Conservation (phyloP, 1,140 invertebrate species). For the Psix sp. region DNA sequence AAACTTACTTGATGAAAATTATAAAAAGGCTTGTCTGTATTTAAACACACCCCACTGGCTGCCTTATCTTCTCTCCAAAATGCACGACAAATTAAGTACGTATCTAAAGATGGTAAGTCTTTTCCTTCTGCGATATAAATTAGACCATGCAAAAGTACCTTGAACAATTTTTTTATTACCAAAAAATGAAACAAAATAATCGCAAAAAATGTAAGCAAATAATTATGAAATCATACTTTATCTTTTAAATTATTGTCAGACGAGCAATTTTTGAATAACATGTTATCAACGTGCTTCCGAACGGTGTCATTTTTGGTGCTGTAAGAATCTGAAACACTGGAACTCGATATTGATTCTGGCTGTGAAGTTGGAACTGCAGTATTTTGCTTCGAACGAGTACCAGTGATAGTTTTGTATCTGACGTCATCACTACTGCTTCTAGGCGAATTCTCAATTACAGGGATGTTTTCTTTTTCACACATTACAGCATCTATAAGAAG, state of each 20-base stretch:
- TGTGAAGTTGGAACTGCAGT: conserved; percentile 47
- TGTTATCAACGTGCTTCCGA: conserved; percentile 57
- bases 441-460: conserved; percentile 57
- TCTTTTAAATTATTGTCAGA: conserved; percentile 52
- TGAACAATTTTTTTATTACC: conserved; percentile 31
- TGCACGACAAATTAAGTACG: conserved; percentile 76
- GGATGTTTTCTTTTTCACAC: conserved; percentile 70
- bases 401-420: conserved; percentile 62
- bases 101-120: conserved; percentile 69
- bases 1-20: conserved; percentile 76
- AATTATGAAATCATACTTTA: conserved; percentile 61
- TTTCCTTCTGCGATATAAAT: conserved; percentile 76
- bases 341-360: conserved; percentile 44
- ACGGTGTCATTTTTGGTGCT: conserved; percentile 35
- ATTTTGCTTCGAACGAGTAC: conserved; percentile 61
- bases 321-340: conserved; percentile 39
- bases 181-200: conserved; percentile 12
- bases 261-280: conserved; percentile 50
- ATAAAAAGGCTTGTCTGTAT: conserved; percentile 75
- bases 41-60: conserved; percentile 71
- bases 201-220: conserved; percentile 7
- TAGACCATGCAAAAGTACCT: conserved; percentile 73
- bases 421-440: conserved; percentile 23
- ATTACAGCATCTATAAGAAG: conserved; percentile 61
- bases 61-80: conserved; percentile 77